A percentile compares a stretch with the other conserved stretches of the same genome.
Conservation (phyloP, 2,888 invertebrate species). For the Chorisops tibialis region DNA sequence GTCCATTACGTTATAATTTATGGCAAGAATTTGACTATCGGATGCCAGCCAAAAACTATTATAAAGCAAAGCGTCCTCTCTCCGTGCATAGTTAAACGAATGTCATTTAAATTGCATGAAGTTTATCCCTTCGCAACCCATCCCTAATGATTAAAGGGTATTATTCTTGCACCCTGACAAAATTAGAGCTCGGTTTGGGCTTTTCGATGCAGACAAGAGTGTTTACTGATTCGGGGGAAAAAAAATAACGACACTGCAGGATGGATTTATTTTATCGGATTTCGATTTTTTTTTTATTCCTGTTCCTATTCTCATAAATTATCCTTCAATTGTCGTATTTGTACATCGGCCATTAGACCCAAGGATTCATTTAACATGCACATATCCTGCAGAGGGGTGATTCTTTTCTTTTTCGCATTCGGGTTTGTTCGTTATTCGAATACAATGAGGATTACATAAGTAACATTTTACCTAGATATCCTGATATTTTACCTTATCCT, state of each 20-base stretch:
- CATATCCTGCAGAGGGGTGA: conserved; percentile 6
- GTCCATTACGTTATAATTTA: no score
- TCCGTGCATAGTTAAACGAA: no score
- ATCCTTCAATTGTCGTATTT: conserved; percentile 23
- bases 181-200: background rate
- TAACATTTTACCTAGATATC: background rate
- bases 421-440: background rate
- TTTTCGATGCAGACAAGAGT: no score
- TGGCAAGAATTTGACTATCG: no score
- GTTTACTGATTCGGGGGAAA: no score
- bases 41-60: no score
- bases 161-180: conserved; percentile 4
- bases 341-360: conserved; percentile 17
- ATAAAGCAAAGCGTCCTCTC: no score
- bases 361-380: conserved; percentile 22
- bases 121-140: background rate
- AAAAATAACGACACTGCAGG: background rate
- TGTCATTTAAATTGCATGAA: no score
- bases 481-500: conserved; percentile 5
- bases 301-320: conserved; percentile 21
- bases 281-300: background rate
- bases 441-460: conserved; percentile 22
- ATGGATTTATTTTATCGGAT: conserved; percentile 20
- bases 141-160: background rate
- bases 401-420: background rate